Conservation (phyloP, 2,113 vertebrate genomes). For the Cichladusa arquata region DNA sequence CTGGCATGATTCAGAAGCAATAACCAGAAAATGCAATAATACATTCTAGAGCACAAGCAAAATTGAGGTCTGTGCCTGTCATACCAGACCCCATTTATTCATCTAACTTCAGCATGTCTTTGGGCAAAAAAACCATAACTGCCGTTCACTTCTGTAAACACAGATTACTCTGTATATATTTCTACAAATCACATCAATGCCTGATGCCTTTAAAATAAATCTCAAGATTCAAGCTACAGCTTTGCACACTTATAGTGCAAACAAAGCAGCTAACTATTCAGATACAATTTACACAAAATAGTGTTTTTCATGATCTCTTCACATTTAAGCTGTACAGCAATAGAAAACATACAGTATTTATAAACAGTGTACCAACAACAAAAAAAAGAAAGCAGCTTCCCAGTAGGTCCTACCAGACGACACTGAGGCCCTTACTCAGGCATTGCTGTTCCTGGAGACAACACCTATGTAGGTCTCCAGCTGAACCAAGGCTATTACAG, state of each 20-base stretch:
- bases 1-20: background rate
- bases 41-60: background rate
- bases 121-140: background rate
- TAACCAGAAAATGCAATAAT: background rate
- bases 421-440: background rate
- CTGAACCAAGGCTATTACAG: background rate
- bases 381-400: background rate
- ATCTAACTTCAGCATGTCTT: background rate
- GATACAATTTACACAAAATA: background rate
- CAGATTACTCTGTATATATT: background rate
- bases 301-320: background rate
- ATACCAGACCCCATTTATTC: background rate
- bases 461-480: fast-evolving
- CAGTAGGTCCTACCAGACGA: background rate
- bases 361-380: background rate
- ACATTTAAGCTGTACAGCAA: background rate
- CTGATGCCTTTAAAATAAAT: background rate
- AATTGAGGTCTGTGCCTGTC: background rate
- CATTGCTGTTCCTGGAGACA: fast-evolving
- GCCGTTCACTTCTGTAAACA: background rate
- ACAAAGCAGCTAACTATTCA: background rate
- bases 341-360: background rate
- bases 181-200: background rate
- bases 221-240: background rate
- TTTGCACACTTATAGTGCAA: background rate